Conservation (phyloP, 2,797 vertebrate species). For the Psittacula derbiana region DNA sequence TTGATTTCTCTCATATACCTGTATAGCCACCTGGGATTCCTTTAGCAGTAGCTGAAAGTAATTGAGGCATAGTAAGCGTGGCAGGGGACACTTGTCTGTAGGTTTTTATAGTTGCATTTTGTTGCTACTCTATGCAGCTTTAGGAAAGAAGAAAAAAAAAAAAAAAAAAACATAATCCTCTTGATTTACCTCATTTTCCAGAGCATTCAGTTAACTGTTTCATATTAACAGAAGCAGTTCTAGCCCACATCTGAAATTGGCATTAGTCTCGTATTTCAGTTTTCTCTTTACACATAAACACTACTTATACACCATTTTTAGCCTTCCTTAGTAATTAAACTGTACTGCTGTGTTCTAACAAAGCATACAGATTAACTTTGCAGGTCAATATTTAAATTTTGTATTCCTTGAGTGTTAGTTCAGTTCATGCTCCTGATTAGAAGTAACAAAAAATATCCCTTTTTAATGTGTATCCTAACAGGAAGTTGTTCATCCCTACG, state of each 20-base stretch:
- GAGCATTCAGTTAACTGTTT: neutral
- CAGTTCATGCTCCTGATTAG: neutral
- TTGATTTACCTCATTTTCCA: neutral
- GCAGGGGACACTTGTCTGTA: neutral
- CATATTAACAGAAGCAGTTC: neutral
- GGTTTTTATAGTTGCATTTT: neutral
- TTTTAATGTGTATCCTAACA: neutral
- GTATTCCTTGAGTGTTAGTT: neutral
- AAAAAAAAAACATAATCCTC: neutral
- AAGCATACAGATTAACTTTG: neutral
- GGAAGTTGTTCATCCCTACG: neutral
- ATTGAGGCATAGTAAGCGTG: neutral
- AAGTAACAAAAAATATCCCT: neutral
- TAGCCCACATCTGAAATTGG: neutral
- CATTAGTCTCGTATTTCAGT: neutral
- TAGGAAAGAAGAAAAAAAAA: neutral
- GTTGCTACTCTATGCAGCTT: neutral
- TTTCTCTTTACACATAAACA: rapidly evolving
- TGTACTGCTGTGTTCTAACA: neutral
- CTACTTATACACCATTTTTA: neutral
- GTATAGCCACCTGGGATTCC: neutral
- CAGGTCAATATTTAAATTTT: neutral
- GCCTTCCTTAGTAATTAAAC: neutral
- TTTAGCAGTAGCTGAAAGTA: neutral
- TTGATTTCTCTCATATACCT: neutral